phyloP scores from a whole-genome alignment of 1,140 invertebrate genomes.

The Maniola jurtina region DNA sequence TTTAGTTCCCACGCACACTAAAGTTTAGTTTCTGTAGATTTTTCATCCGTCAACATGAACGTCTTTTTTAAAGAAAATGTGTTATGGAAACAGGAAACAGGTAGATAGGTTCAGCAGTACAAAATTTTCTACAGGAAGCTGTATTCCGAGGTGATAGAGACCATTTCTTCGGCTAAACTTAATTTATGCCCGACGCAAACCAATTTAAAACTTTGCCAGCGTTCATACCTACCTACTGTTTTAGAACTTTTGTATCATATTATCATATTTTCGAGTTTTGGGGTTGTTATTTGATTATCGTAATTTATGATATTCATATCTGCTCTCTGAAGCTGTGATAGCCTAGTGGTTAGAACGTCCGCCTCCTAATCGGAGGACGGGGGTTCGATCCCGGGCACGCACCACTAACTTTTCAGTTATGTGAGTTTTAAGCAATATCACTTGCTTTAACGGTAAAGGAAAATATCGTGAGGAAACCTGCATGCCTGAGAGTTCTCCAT shows the following conservation, averaged over 20 bases:
- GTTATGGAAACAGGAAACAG: background rate
- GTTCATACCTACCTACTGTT: background rate
- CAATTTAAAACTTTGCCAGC: background rate
- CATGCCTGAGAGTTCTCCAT: too few species aligned
- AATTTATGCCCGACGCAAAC: background rate
- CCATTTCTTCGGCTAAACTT: background rate
- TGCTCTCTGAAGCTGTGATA: too few species aligned
- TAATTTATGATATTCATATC: conserved; percentile 6
- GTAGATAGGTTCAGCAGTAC: background rate
- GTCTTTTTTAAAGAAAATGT: too few species aligned
- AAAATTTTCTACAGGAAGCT: background rate
- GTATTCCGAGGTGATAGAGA: background rate
- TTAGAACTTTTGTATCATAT: background rate
- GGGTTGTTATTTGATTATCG: too few species aligned
- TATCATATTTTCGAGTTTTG: background rate
- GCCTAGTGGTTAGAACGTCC: too few species aligned
- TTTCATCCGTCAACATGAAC: background rate
- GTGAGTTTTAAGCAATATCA: too few species aligned
- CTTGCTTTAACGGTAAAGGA: too few species aligned
- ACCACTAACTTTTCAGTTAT: too few species aligned
- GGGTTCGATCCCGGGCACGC: too few species aligned
- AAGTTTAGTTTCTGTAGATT: background rate
- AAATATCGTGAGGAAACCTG: too few species aligned
- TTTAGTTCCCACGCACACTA: too few species aligned
- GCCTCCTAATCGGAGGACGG: too few species aligned